Evolutionary conservation across 2,888 invertebrate genomes (phyloP), one percentile per base, ranked within the genome.

Genomic region (Cataglyphis albicans): DNA sequence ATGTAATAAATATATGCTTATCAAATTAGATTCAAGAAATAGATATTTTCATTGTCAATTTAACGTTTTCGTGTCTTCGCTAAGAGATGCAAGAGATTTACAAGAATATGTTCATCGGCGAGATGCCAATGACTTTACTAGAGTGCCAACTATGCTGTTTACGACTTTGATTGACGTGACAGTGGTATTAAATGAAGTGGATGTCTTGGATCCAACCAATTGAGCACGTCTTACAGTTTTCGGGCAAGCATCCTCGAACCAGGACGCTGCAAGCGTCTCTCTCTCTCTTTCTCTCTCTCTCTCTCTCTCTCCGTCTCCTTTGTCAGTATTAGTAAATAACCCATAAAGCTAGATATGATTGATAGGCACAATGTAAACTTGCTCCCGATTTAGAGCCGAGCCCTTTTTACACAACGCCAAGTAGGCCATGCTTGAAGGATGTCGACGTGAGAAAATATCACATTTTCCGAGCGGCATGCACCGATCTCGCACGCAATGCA

Each of bases 381-480:
- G 90, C 86, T 92, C 92, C 90, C 91, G 88, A 92, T 92, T 92
- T 92, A 92, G 91, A 92, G 90, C 88, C 90, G 85, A 91, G 92
- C 91, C 91, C 92, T 92, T 92, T 90, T 90, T 89, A 89, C 88
- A 74, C 86, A 85, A 86, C 86, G 90, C 89, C 90, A 90, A 90
- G 86, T 90, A 90, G 90, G 90, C 88, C 90, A 86, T 86, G 89
- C 86, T 83, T 87, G 90, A 90, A 84, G 90, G 90, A 88, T 86
- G 89, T 75, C 68, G 88, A 83, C 84, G 89, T 83, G 87, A 87
- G 90, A 90, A 90, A 90, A 90, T 87, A 86, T 90, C 81, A 90
- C 84, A 86, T 89, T 88, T 88, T 84, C 86, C 87, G 78, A 87
- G 75, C 18, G 29, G 81, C 84, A 84, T 35, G 76, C 82, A 82